A percentile compares a stretch with the other conserved stretches of the same genome.
Evolutionary conservation across 2,888 invertebrate species (phyloP).

Genomic region (Xylota sylvarum): DNA sequence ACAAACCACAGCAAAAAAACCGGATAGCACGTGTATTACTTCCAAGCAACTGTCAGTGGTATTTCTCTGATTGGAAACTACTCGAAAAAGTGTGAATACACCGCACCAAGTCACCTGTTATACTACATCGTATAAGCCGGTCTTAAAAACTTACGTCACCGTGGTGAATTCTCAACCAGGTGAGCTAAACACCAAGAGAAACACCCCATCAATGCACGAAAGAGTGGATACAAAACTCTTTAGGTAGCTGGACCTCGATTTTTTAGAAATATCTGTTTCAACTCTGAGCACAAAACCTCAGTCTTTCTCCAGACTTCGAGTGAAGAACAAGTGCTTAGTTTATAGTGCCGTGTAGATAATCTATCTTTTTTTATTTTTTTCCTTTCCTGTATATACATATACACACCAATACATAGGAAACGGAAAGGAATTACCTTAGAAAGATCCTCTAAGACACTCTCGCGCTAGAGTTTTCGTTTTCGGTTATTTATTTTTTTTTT

Average conservation of each 20-base stretch:
- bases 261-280: conserved; percentile 67
- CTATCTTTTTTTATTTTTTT: conserved; percentile 64
- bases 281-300: conserved; percentile 80
- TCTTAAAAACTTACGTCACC: conserved; percentile 55
- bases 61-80: conserved; percentile 57
- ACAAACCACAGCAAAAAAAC: conserved; percentile 47
- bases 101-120: conserved; percentile 62
- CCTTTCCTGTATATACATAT: conserved; percentile 56
- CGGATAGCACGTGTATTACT: conserved; percentile 60
- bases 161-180: conserved; percentile 55
- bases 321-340: conserved; percentile 81
- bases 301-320: conserved; percentile 85
- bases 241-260: conserved; percentile 35
- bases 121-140: not conserved
- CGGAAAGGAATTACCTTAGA: conserved; percentile 75
- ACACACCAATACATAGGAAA: conserved; percentile 65
- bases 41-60: conserved; percentile 42
- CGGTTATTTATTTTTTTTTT: conserved; percentile 38
- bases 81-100: conserved; percentile 35
- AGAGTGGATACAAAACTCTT: conserved; percentile 16
- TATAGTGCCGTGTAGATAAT: conserved; percentile 79
- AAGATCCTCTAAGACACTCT: conserved; percentile 75
- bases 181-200: conserved; percentile 50
- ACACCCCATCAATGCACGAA: not conserved
- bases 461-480: conserved; percentile 56